Evolutionary conservation across 1,140 invertebrate genomes (phyloP).

Genomic region (Teleogryllus occipitalis): DNA sequence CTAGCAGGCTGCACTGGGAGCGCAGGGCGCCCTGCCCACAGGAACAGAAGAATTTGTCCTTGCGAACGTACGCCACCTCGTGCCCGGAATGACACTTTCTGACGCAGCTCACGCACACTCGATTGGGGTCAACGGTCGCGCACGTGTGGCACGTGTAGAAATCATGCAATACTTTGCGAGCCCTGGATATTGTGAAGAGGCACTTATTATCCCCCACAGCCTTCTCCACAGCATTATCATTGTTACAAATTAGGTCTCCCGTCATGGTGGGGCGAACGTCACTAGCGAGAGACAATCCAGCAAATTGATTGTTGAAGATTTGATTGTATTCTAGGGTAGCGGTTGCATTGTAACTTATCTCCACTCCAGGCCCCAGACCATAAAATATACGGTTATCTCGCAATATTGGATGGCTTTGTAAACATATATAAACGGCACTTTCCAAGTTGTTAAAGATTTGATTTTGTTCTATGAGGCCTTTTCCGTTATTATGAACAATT

Average conservation of each 20-base stretch:
- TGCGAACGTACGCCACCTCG: conserved; percentile 96
- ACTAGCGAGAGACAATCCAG: conserved; percentile 92
- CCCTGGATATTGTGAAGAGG: conserved; percentile 98
- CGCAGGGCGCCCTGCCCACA: conserved; percentile 96
- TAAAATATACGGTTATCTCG: conserved; percentile 94
- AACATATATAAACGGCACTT: conserved; percentile 95
- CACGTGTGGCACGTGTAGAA: conserved; percentile 98
- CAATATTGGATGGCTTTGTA: conserved; percentile 90
- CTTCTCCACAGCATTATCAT: conserved; percentile 96
- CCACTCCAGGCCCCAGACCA: conserved; percentile 92
- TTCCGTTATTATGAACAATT: conserved; percentile 97
- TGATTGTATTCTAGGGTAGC: conserved; percentile 93
- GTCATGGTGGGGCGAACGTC: conserved; percentile 89
- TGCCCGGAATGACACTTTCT: conserved; percentile 97
- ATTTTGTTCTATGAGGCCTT: conserved; percentile 90
- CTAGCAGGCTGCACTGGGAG: conserved; percentile 95
- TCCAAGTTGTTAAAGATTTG: conserved; percentile 98
- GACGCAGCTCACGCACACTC: conserved; percentile 99
- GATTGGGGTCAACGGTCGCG: conserved; percentile 97
- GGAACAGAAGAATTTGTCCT: conserved; percentile 99
- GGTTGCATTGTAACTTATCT: conserved; percentile 97
- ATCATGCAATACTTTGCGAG: conserved; percentile 99
- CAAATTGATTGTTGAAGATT: conserved; percentile 98
- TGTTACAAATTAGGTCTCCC: conserved; percentile 92
- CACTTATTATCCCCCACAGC: conserved; percentile 94